Conservation (phyloP, 2,797 vertebrate species). For the Hydrophis major region DNA sequence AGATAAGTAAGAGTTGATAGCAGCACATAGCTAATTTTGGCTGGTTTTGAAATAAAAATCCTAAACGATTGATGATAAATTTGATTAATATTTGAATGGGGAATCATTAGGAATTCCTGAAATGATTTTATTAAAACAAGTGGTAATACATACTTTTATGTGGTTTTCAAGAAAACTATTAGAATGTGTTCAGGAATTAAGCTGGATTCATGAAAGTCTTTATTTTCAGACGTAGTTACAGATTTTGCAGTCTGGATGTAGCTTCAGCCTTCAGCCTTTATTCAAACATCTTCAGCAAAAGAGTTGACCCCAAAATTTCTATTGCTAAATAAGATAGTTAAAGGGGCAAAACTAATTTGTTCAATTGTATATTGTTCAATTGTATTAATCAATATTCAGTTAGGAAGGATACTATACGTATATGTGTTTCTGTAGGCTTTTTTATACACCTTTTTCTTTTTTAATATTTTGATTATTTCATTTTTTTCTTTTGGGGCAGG, state of each 20-base stretch:
- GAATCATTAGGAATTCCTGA: not conserved
- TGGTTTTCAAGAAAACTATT: not conserved
- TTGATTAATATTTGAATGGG: not conserved
- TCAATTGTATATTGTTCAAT: too few species aligned
- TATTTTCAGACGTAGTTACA: not conserved
- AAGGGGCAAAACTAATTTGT: too few species aligned
- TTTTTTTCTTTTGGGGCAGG: accelerated
- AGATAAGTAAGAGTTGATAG: not conserved
- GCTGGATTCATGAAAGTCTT: not conserved
- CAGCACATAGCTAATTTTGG: not conserved
- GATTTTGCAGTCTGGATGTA: not conserved
- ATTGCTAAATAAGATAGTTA: too few species aligned
- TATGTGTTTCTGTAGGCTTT: too few species aligned
- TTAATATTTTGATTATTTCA: too few species aligned
- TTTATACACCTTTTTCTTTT: too few species aligned
- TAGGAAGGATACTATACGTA: too few species aligned
- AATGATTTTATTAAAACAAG: not conserved
- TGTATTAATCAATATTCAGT: too few species aligned
- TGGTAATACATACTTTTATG: not conserved
- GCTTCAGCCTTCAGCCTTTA: not conserved
- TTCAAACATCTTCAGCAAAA: not conserved
- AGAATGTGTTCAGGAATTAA: not conserved
- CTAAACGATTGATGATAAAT: not conserved
- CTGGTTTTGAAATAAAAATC: not conserved
- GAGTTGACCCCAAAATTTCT: too few species aligned